Evolutionary conservation across 2,113 vertebrate genomes (phyloP).

Genomic region (Zonotrichia leucophrys): DNA sequence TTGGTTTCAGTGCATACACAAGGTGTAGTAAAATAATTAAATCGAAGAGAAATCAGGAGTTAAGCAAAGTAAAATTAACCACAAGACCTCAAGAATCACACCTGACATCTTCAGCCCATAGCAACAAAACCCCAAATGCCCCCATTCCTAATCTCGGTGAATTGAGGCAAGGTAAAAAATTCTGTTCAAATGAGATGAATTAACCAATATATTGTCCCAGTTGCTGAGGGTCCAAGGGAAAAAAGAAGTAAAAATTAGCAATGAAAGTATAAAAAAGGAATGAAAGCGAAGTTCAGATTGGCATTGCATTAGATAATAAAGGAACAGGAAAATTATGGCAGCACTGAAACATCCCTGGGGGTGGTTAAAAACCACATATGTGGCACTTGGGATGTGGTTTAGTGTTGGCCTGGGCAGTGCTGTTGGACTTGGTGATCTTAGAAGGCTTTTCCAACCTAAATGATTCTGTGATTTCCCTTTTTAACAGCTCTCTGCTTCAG

Average conservation of each 20-base stretch:
- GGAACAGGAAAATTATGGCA: neutral
- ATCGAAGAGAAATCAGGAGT: neutral
- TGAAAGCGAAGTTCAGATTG: neutral
- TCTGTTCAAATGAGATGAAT: neutral
- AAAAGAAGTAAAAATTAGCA: neutral
- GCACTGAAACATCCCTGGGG: neutral
- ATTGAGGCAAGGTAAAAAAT: neutral
- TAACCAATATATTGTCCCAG: neutral
- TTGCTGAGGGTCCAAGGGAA: neutral
- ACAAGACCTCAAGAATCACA: neutral
- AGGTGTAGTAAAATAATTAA: neutral
- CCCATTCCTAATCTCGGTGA: neutral
- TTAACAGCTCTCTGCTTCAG: constrained; percentile 22
- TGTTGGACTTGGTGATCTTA: neutral
- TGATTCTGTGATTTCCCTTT: neutral
- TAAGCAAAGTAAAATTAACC: neutral
- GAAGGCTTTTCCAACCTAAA: neutral
- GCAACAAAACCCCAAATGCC: neutral
- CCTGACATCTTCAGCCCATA: neutral
- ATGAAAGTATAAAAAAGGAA: neutral
- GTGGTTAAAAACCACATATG: neutral
- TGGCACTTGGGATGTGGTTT: neutral
- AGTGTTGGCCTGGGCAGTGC: neutral
- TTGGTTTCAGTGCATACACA: neutral
- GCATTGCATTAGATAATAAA: neutral